phyloP scores from a whole-genome alignment of 37 sponge, comb jelly and placozoan genomes.

The Cliona cf. orientalis region DNA sequence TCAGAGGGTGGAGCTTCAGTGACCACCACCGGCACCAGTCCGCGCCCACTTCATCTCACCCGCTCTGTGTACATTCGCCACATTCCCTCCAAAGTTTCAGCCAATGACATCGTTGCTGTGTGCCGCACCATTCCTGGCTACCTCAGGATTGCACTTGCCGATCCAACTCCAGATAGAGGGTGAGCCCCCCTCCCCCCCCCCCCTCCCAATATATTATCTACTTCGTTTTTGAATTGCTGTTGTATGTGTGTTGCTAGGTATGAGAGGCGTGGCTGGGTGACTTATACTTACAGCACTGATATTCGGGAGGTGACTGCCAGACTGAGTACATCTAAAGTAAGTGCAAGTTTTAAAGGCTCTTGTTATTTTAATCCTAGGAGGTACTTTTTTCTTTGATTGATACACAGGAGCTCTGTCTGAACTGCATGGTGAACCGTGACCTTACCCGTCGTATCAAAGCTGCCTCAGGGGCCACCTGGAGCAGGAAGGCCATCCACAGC shows the following conservation, averaged over 20 bases:
- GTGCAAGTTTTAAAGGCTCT: not conserved
- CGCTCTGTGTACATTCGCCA: slow-evolving; percentile 83
- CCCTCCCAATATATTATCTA: not conserved
- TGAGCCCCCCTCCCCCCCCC: slow-evolving; percentile 30
- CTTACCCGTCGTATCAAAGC: slow-evolving; percentile 83
- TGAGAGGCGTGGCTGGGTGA: slow-evolving; percentile 94
- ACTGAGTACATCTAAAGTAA: slow-evolving; percentile 66
- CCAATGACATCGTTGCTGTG: slow-evolving; percentile 82
- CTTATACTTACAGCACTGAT: slow-evolving; percentile 72
- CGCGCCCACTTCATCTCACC: slow-evolving; percentile 79
- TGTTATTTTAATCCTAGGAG: no score
- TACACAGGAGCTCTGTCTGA: slow-evolving; percentile 34
- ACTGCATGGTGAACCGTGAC: slow-evolving; percentile 85
- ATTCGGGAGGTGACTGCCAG: slow-evolving; percentile 72
- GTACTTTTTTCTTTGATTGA: not conserved
- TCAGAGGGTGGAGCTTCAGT: not conserved
- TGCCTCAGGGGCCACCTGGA: slow-evolving; percentile 32
- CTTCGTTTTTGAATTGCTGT: not conserved
- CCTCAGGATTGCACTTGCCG: slow-evolving; percentile 87
- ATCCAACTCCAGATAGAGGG: slow-evolving; percentile 82
- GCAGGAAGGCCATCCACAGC: slow-evolving; percentile 50
- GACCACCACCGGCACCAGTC: not conserved
- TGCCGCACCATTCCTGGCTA: slow-evolving; percentile 79
- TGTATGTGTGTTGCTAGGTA: slow-evolving; percentile 45
- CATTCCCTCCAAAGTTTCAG: slow-evolving; percentile 74